Conservation (phyloP, 2,888 invertebrate species). For the Drosophila antonietae region DNA sequence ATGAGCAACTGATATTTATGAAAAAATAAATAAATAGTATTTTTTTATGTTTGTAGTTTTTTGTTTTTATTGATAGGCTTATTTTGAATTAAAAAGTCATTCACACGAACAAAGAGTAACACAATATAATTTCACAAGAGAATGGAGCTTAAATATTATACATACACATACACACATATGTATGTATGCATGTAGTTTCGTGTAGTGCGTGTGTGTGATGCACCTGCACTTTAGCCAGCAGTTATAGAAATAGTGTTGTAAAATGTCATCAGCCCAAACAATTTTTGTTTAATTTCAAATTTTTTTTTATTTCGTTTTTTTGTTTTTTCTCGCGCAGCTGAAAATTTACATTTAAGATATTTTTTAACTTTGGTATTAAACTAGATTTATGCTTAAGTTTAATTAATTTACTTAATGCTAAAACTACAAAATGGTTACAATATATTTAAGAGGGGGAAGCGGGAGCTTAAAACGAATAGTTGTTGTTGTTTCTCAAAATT, state of each 20-base stretch:
- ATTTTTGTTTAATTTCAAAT: not conserved
- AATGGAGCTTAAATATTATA: slow-evolving; percentile 63
- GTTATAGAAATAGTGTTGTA: slow-evolving; percentile 45
- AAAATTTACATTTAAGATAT: slow-evolving; percentile 64
- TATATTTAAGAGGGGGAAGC: slow-evolving; percentile 57
- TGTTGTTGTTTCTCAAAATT: slow-evolving; percentile 22
- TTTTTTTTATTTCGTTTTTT: slow-evolving; percentile 6
- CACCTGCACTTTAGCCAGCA: slow-evolving; percentile 29
- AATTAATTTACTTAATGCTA: slow-evolving; percentile 77
- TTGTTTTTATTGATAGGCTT: slow-evolving; percentile 53
- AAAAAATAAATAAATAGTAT: not conserved
- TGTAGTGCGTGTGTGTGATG: slow-evolving; percentile 49
- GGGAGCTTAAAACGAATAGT: slow-evolving; percentile 77
- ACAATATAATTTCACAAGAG: slow-evolving; percentile 71
- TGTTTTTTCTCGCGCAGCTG: slow-evolving; percentile 35
- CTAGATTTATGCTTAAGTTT: slow-evolving; percentile 80
- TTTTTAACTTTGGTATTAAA: slow-evolving; percentile 83
- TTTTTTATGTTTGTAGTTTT: slow-evolving; percentile 27
- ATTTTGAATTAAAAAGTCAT: slow-evolving; percentile 60
- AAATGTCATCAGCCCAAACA: slow-evolving; percentile 33
- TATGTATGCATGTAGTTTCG: slow-evolving; percentile 18
- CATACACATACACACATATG: slow-evolving; percentile 33
- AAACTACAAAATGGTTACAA: slow-evolving; percentile 64
- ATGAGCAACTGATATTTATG: not conserved
- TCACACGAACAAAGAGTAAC: slow-evolving; percentile 59